Percentiles rank a stretch among this genome's conserved stretches.
phyloP scores from a whole-genome alignment of 2,797 vertebrate species.

The Acanthurus leucopareius region DNA sequence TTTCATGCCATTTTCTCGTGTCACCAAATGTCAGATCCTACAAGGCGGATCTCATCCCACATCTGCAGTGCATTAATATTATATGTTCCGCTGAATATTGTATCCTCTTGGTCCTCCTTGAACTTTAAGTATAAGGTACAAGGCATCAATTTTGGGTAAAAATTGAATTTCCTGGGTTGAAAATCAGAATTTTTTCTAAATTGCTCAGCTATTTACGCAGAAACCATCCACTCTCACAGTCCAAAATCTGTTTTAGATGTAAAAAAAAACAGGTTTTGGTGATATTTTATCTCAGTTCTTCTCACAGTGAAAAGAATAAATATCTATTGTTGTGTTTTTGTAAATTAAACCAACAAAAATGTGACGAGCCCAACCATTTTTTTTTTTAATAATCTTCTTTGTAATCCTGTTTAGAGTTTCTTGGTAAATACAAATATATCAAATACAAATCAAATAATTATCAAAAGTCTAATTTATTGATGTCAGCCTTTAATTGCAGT shows the following conservation, averaged over 20 bases:
- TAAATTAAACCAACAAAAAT: not conserved
- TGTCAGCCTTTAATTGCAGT: not conserved
- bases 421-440: not conserved
- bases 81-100: constrained; percentile 12
- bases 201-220: not conserved
- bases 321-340: not conserved
- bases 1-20: constrained; percentile 32
- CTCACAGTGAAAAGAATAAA: not conserved
- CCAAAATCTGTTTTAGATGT: not conserved
- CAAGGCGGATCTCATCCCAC: not conserved
- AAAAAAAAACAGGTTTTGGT: not conserved
- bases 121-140: not conserved
- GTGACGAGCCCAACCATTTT: too few relatives aligned
- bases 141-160: not conserved
- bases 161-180: not conserved
- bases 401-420: not conserved
- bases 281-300: not conserved
- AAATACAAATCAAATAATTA: not conserved
- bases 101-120: not conserved
- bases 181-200: not conserved
- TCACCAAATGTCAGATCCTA: constrained; percentile 40
- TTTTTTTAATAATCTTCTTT: too few relatives aligned
- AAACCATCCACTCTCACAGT: too few relatives aligned
- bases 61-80: constrained; percentile 43
- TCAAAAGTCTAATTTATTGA: not conserved